A percentile compares a stretch with the other conserved stretches of the same genome.
Evolutionary conservation across 2,113 vertebrate genomes (phyloP).

Genomic region (Atractosteus spatula): DNA sequence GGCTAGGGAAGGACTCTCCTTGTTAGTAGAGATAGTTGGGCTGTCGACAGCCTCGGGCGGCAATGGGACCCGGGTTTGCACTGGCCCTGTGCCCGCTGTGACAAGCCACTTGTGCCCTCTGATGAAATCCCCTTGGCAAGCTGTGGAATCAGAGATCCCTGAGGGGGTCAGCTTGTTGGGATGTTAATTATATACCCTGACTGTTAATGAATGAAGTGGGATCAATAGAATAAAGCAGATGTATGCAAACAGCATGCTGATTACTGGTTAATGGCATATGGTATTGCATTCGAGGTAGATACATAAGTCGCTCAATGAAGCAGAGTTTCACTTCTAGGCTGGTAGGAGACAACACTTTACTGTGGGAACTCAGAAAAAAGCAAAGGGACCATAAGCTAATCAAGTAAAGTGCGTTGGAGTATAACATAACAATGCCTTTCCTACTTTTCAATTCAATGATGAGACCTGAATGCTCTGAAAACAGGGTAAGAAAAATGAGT

Average conservation of each 20-base stretch:
- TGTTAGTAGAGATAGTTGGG: conserved; percentile 68
- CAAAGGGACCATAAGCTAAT: too few species aligned
- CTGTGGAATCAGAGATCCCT: conserved; percentile 70
- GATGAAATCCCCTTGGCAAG: conserved; percentile 69
- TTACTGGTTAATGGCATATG: conserved; percentile 68
- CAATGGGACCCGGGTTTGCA: conserved; percentile 53
- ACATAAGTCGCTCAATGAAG: neutral
- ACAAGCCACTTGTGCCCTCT: conserved; percentile 74
- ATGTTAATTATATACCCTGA: conserved; percentile 75
- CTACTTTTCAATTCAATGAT: too few species aligned
- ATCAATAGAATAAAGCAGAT: conserved; percentile 77
- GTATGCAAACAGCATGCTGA: conserved; percentile 78
- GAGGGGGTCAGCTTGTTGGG: conserved; percentile 61
- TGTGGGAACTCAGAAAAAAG: too few species aligned
- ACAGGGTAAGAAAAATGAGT: too few species aligned
- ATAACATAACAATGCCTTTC: too few species aligned
- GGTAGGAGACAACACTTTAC: too few species aligned
- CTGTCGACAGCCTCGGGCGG: conserved; percentile 67
- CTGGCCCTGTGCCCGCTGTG: conserved; percentile 70
- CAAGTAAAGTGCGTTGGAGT: too few species aligned
- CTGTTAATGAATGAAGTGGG: conserved; percentile 74
- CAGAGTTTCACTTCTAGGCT: too few species aligned
- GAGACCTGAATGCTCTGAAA: too few species aligned
- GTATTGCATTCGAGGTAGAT: conserved; percentile 44
- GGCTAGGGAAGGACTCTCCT: conserved; percentile 63